Conservation (phyloP, 2,797 vertebrate species). For the Sebastes steindachneri region DNA sequence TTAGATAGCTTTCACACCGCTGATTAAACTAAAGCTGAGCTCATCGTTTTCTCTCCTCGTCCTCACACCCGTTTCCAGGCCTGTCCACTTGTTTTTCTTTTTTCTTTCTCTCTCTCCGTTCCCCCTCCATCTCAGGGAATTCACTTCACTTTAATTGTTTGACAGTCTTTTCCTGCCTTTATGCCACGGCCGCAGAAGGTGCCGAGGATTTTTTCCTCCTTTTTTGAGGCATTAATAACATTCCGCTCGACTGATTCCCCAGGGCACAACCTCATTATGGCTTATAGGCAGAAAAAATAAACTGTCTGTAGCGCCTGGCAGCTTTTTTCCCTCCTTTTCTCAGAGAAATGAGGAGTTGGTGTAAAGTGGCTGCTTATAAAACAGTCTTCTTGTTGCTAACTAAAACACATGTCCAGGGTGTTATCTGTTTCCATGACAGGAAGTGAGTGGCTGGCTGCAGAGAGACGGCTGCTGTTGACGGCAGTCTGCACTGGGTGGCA, state of each 20-base stretch:
- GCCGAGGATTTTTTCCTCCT: constrained; percentile 62
- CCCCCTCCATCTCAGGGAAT: constrained; percentile 82
- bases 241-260: constrained; percentile 82
- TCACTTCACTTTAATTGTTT: constrained; percentile 87
- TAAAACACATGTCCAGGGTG: constrained; percentile 62
- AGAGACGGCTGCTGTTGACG: constrained; percentile 58
- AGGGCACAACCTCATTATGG: constrained; percentile 85
- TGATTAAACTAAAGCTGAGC: constrained; percentile 49
- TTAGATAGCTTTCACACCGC: constrained; percentile 21
- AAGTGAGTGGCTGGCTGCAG: constrained; percentile 19
- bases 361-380: constrained; percentile 58
- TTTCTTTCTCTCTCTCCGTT: not conserved
- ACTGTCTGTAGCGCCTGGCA: constrained; percentile 65
- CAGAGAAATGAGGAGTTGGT: constrained; percentile 56
- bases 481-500: constrained; percentile 69
- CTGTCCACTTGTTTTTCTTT: constrained; percentile 60
- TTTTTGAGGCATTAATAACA: constrained; percentile 86
- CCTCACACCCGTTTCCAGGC: constrained; percentile 31
- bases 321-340: constrained; percentile 49
- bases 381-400: constrained; percentile 51
- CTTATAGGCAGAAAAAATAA: constrained; percentile 80
- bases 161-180: constrained; percentile 88
- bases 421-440: constrained; percentile 50
- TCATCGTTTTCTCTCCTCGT: constrained; percentile 51
- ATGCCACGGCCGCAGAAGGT: constrained; percentile 79